Evolutionary conservation across 2,888 invertebrate genomes (phyloP).

Genomic region (Melipona beecheii): DNA sequence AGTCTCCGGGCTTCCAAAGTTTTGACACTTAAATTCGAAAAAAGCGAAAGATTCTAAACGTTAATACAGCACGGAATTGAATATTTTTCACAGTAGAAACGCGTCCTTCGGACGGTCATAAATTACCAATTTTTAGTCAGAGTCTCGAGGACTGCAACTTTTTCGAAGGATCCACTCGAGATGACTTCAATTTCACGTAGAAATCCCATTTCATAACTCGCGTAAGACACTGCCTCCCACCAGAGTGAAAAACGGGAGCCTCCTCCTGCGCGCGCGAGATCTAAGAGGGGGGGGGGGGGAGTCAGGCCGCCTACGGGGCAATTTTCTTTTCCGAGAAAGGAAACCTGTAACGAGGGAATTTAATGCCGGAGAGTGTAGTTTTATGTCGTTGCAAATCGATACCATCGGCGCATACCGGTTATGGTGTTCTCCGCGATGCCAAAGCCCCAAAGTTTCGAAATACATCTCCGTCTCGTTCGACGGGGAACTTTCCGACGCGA

Average conservation of each 20-base stretch:
- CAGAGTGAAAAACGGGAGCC: neutral
- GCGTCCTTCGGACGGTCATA: too few species aligned
- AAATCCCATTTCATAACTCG: neutral
- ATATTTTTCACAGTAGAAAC: too few species aligned
- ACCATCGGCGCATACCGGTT: neutral
- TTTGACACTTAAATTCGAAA: too few species aligned
- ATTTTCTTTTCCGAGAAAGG: conserved; percentile 8
- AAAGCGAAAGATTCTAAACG: too few species aligned
- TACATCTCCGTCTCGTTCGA: too few species aligned
- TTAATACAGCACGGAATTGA: too few species aligned
- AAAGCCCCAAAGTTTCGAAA: neutral
- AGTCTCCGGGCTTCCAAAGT: too few species aligned
- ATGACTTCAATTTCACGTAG: neutral
- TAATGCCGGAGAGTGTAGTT: conserved; percentile 47
- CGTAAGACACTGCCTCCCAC: neutral
- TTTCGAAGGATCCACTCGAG: neutral
- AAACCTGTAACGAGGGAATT: conserved; percentile 15
- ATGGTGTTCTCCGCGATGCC: conserved; percentile 3
- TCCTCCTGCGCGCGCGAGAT: neutral
- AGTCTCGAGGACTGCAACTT: neutral
- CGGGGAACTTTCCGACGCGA: neutral
- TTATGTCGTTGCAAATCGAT: conserved; percentile 46
- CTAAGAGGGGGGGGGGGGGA: neutral
- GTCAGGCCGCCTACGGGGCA: conserved; percentile 6
- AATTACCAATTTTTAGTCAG: neutral